Base-by-base conservation (phyloP, 1,140 invertebrate species). In the Branchinecta lynchi region DNA sequence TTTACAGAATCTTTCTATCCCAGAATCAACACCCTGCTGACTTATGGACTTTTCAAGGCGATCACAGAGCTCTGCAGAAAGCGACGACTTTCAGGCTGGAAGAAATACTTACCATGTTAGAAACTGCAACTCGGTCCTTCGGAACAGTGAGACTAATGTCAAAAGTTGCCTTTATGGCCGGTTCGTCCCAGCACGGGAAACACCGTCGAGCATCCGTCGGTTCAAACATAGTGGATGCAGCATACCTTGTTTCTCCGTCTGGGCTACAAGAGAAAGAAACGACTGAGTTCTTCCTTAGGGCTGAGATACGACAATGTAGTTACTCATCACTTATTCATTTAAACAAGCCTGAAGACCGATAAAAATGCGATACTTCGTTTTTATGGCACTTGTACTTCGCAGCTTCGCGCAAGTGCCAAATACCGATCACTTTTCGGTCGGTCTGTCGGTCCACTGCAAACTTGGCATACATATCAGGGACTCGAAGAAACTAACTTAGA, bases 101-200 rank as follows among this genome's bases (percentile, higher is more conserved):
- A 32, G 32, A 32, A 43, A 44, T 21, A 74, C 77, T 77, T 80
- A 87, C 86, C 93, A 97, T 97, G 77, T 98, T 98, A 9, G 93
- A 97, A 20, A 98, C 81, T 44, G 90, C 91, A 8, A 91, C 87
- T 71, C 86, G 82, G 74, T 87, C 83, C 69, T 83, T 80, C 5
- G 90, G 89, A 70, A 92, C 88, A 73, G 86, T 83, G 7, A 98
- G 79, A 0, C 87, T 87, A 66, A 98, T 89, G 77, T 94, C 88
- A 82, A 98, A 98, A 3, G 91, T 93, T 7, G 93, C 89, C 79
- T 98, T 98, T 8, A 93, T 83, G 10, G 92, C 89, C 46, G 95
- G 95, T 78, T 98, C 95, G 80, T 98, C 95, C 93, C 93, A 98
- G 78, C 94, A 97, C 8, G 95, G 94, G 76, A 98, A 97, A 76